Base-by-base conservation (phyloP, 2,797 vertebrate genomes). In the Chanos chanos region DNA sequence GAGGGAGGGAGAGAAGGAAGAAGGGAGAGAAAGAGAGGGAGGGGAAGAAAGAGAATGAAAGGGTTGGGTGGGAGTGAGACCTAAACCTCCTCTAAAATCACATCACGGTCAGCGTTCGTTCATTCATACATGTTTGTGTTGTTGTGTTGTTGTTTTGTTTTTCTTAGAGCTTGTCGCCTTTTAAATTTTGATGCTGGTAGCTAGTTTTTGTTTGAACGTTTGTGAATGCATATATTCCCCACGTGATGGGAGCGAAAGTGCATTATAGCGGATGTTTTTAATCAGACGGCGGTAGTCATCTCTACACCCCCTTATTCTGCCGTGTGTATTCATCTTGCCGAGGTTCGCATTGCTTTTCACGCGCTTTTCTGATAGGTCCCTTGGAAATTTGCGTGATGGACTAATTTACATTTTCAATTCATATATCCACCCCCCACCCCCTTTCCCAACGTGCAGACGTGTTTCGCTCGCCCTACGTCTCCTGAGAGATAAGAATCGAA, bases 251-350 rank as follows among this genome's bases (percentile, higher is more conserved):
- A n/a, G n/a, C n/a, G n/a, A n/a, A n/a, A n/a, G n/a, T n/a, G n/a
- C n/a, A n/a, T n/a, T n/a, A n/a, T n/a, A n/a, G n/a, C n/a, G n/a
- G n/a, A n/a, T n/a, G n/a, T n/a, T n/a, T n/a, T n/a, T n/a, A n/a
- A n/a, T n/a, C n/a, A n/a, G n/a, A n/a, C n/a, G n/a, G n/a, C n/a
- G n/a, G n/a, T n/a, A n/a, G n/a, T n/a, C n/a, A n/a, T n/a, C n/a
- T n/a, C n/a, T n/a, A n/a, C n/a, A n/a, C n/a, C n/a, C n/a, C n/a
- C n/a, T n/a, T n/a, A n/a, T n/a, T n/a, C n/a, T n/a, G n/a, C n/a
- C n/a, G n/a, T 59, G 60, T 62, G 64, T 41, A 58, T 63, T 51
- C 64, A 39, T 64, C 68, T 64, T 15, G 31, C 54, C 30, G 31
- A 51, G 28, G 21, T 57, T 52, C 21, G 30, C 47, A 19, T 15